Base-by-base conservation (phyloP, 2,797 vertebrate genomes). In the Lithobates sylvaticus region DNA sequence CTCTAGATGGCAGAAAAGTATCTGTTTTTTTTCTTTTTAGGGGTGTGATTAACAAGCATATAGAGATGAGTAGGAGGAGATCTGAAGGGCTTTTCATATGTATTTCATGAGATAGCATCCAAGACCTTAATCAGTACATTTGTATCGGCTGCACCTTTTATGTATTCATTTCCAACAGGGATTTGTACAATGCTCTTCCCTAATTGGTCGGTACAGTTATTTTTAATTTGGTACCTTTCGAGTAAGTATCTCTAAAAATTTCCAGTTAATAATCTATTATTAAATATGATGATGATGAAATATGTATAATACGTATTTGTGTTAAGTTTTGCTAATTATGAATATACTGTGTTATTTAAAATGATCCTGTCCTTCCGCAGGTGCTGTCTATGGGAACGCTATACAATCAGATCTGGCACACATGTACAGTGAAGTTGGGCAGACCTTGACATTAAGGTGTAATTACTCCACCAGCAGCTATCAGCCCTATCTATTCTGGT, bases 401-500 rank as follows among this genome's bases (percentile, higher is more conserved):
- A 65, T 65, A 65, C 61, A 65, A 26, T 65, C 61, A 65, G 61
- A 65, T 13, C 8, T 65, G 61, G 7, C 61, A 65, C 61, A 65
- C 23, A 26, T 65, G 23, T 65, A 23, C 10, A 26, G 61, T 65
- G 61, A n/a, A 2, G 23, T 10, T 12, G 61, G 61, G n/a, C 3
- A 27, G 10, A 27, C 72, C 5, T 42, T 74, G n/a, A 74, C 42
- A 29, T 27, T 74, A 29, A 26, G 9, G 7, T 74, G 72, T 74
- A 74, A 44, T 26, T 74, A 74, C 15, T 10, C 72, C 39, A 50
- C n/a, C 26, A 39, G 16, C 12, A 47, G 72, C 16, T 26, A 54
- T 29, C 72, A 80, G 13, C 27, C 72, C 47, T 68, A 68, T 83
- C 27, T 64, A 29, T 64, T 76, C 65, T 68, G 32, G 74, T 29